Conservation (phyloP, 2,113 vertebrate species). For the Mustela lutreola region DNA sequence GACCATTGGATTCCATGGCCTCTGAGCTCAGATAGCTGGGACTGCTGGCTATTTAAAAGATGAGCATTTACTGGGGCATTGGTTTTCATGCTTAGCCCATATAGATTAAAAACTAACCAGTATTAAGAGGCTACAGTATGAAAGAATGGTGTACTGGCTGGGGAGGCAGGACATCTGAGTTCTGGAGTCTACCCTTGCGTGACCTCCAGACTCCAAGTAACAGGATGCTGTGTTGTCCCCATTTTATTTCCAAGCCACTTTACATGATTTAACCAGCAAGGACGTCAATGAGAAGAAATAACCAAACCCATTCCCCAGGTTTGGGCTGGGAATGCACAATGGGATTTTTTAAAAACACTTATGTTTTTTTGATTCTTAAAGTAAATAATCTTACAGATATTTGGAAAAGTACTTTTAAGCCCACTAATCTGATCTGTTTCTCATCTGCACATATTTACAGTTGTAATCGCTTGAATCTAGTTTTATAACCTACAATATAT, state of each 20-base stretch:
- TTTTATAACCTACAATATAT: not conserved
- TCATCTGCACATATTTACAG: not conserved
- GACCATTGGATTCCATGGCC: not conserved
- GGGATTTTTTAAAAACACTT: not conserved
- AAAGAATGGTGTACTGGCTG: not conserved
- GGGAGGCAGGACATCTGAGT: not conserved
- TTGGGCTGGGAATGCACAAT: not conserved
- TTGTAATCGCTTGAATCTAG: not conserved
- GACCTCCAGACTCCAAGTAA: not conserved
- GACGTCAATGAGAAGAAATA: not conserved
- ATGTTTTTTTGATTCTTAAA: not conserved
- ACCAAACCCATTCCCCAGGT: not conserved
- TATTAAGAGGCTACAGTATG: not conserved
- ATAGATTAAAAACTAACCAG: not conserved
- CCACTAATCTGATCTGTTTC: not conserved
- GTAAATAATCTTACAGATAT: conserved; percentile 21
- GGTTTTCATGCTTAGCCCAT: not conserved
- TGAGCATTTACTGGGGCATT: not conserved
- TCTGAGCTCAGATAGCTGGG: not conserved
- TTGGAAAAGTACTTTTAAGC: not conserved
- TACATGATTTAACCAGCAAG: not conserved
- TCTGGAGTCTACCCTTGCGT: not conserved
- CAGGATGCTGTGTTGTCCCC: not conserved
- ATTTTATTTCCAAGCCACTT: not conserved
- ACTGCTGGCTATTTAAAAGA: not conserved